Evolutionary conservation across 2,888 invertebrate genomes (phyloP).

Genomic region (Heliconius aoede): DNA sequence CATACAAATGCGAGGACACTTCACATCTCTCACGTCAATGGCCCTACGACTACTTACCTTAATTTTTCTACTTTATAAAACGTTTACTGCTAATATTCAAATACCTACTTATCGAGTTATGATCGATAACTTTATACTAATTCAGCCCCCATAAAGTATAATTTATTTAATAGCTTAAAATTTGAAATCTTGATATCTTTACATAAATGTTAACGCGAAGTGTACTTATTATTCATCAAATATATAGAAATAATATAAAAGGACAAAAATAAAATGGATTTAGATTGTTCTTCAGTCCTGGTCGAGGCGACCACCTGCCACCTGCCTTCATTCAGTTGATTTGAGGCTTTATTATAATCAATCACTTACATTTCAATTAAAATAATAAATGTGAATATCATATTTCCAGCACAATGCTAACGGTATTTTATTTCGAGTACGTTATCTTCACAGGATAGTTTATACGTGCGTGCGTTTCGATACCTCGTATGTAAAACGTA

Average conservation of each 20-base stretch:
- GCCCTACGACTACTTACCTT: constrained; percentile 15
- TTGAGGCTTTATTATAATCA: constrained; percentile 48
- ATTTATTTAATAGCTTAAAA: neutral
- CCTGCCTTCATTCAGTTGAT: constrained; percentile 39
- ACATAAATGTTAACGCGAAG: neutral
- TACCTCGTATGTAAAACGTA: neutral
- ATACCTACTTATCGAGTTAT: neutral
- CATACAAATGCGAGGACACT: constrained; percentile 24
- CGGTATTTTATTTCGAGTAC: constrained; percentile 26
- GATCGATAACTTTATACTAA: neutral
- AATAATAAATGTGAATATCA: constrained; percentile 46
- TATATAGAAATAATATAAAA: neutral
- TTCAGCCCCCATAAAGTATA: neutral
- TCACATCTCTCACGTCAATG: constrained; percentile 32
- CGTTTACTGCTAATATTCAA: neutral
- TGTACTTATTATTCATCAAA: neutral
- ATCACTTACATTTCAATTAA: constrained; percentile 37
- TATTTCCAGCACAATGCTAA: constrained; percentile 39
- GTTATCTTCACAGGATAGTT: neutral
- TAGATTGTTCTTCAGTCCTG: constrained; percentile 11
- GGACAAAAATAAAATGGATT: neutral
- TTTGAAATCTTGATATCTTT: neutral
- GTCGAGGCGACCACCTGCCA: constrained; percentile 12
- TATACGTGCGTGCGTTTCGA: neutral
- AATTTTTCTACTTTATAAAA: neutral